phyloP scores from a whole-genome alignment of 2,113 vertebrate species.

The Hipposideros armiger region DNA sequence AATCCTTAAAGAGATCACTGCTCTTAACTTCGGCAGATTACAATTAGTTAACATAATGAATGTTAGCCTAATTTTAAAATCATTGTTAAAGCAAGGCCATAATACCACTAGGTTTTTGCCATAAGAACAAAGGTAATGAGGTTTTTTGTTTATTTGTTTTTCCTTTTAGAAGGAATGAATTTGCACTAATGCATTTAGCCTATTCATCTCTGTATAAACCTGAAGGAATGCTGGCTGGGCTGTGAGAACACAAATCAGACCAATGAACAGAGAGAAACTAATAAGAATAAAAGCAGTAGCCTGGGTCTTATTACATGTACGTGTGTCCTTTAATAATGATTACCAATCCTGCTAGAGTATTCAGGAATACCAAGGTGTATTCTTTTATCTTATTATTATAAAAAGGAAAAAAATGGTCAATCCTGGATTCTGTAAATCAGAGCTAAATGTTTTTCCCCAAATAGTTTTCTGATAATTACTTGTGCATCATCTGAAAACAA shows the following conservation, averaged over 20 bases:
- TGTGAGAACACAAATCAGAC: not conserved
- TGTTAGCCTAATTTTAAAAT: not conserved
- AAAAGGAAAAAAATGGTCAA: not conserved
- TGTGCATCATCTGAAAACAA: not conserved
- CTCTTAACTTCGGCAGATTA: not conserved
- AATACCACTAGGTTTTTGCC: not conserved
- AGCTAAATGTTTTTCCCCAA: not conserved
- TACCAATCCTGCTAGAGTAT: not conserved
- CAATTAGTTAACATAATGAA: not conserved
- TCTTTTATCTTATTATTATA: not conserved
- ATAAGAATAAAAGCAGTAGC: not conserved
- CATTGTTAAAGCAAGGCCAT: not conserved
- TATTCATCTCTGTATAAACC: not conserved
- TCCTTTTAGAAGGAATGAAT: not conserved
- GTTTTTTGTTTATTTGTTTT: not conserved
- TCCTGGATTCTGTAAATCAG: not conserved
- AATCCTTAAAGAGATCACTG: not conserved
- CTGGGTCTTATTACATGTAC: not conserved
- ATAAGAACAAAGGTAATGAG: not conserved
- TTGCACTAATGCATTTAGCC: not conserved
- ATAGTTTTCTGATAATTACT: not conserved
- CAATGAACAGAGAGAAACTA: not conserved
- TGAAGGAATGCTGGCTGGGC: not conserved
- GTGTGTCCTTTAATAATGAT: not conserved
- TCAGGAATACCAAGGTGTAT: not conserved